Evolutionary conservation across 1,140 invertebrate species (phyloP), one percentile per base, ranked within the genome.

Genomic region (Nasonia longicornis): DNA sequence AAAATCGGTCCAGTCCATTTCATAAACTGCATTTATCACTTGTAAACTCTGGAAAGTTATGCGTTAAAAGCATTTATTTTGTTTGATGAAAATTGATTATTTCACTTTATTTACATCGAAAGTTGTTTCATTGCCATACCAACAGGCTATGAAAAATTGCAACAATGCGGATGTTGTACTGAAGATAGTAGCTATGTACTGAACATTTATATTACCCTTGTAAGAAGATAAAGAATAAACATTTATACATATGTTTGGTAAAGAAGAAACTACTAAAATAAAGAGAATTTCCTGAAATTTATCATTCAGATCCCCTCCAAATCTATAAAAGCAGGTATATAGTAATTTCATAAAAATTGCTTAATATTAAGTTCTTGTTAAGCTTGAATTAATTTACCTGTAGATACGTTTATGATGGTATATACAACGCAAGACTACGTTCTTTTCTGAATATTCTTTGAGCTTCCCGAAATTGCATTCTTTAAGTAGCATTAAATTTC

Each of bases 191-290:
- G 42, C 16, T 12, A 79, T 11, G 69, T 67, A 79, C 31, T 82
- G 4, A 20, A 79, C 0, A 70, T 79, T 67, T 16, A 82, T 58
- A 7, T 12, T 14, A 7, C 4, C 66, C 20, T 0, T 70, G 48
- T 77, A 29, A 2, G 38, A 52, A n/a, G 81, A 69, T 31, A 82
- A 12, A 75, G 48, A 52, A 26, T 82, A 82, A 11, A 82, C 48
- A 42, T 82, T 82, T 35, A 76, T 70, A n/a, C 74, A 77, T 10
- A 82, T 72, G 64, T 82, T 82, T 63, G 75, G 75, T 73, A 82
- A 14, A 16, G 76, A 69, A 14, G 31, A n/a, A 16, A 74, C 6
- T 3, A 78, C 26, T 26, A 77, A 10, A 66, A 67, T 52, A 29
- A 73, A 48, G 2, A 82, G 64, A 3, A 64, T 20, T 45, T 58